phyloP scores from a whole-genome alignment of 1,140 invertebrate species.

The Nephotettix cincticeps region DNA sequence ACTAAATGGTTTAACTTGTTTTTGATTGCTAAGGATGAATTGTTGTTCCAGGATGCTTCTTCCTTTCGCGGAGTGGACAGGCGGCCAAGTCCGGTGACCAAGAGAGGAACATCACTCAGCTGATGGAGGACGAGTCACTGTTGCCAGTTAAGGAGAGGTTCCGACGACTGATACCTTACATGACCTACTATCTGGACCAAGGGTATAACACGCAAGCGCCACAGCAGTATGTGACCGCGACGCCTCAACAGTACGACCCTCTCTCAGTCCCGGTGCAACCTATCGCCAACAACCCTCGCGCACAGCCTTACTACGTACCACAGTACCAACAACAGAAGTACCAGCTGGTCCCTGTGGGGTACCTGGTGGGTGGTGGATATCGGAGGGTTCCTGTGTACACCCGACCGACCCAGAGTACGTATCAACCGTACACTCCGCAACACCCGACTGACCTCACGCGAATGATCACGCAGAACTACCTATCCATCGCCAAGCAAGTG shows the following conservation, averaged over 20 bases:
- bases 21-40: too few species aligned
- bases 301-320: not conserved
- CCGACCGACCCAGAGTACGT: slow-evolving; percentile 19
- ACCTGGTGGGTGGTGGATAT: slow-evolving; percentile 5
- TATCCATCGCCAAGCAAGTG: slow-evolving; percentile 29
- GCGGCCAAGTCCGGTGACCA: not conserved
- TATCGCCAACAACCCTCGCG: not conserved
- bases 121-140: slow-evolving; percentile 12
- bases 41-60: not conserved
- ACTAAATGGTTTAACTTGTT: too few species aligned
- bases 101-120: not conserved
- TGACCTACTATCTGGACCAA: slow-evolving; percentile 74
- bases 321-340: not conserved
- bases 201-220: not conserved
- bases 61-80: not conserved
- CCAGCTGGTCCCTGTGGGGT: not conserved
- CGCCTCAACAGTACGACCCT: not conserved
- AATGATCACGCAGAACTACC: slow-evolving; percentile 34
- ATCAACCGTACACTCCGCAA: slow-evolving; percentile 36
- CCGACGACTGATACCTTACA: slow-evolving; percentile 74
- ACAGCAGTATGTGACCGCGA: slow-evolving; percentile 5
- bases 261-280: not conserved
- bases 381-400: slow-evolving; percentile 6
- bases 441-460: slow-evolving; percentile 29
- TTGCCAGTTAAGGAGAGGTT: slow-evolving; percentile 58